Percentiles rank a stretch among this genome's conserved stretches.
Conservation (phyloP, 2,888 invertebrate species). For the Drosophila aldrichi region DNA sequence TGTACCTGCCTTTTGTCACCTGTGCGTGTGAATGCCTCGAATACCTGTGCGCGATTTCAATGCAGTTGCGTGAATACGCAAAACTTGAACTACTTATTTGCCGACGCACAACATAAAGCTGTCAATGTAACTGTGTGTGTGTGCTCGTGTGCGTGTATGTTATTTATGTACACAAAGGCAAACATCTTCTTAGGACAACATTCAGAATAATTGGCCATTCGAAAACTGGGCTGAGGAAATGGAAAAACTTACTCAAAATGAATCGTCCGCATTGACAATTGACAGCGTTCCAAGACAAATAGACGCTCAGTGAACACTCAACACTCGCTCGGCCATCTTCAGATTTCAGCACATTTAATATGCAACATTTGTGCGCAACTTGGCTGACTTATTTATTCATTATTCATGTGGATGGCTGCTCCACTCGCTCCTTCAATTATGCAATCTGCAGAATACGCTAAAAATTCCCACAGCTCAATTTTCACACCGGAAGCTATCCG, state of each 20-base stretch:
- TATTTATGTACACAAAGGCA: constrained; percentile 30
- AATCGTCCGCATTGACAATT: background rate
- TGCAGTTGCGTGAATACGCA: constrained; percentile 57
- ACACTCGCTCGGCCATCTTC: background rate
- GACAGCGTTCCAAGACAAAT: background rate
- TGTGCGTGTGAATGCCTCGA: constrained; percentile 67
- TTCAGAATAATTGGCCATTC: constrained; percentile 20
- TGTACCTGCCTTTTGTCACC: constrained; percentile 62
- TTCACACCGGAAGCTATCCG: constrained; percentile 35
- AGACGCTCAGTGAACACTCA: background rate
- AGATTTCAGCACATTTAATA: constrained; percentile 7
- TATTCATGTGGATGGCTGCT: constrained; percentile 24
- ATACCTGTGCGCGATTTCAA: constrained; percentile 60
- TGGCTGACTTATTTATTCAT: constrained; percentile 37
- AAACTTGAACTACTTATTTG: constrained; percentile 66
- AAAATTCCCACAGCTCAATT: constrained; percentile 40
- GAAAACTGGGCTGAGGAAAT: constrained; percentile 29
- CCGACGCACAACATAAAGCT: constrained; percentile 27
- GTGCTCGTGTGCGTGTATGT: constrained; percentile 13
- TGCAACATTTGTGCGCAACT: constrained; percentile 29
- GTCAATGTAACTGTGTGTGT: constrained; percentile 14
- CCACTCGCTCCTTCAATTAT: constrained; percentile 28
- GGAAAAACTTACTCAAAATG: constrained; percentile 16
- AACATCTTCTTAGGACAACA: constrained; percentile 22
- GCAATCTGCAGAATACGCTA: constrained; percentile 25